phyloP scores from a whole-genome alignment of 2,888 invertebrate species.

The Macrosoma leucophasiata region DNA sequence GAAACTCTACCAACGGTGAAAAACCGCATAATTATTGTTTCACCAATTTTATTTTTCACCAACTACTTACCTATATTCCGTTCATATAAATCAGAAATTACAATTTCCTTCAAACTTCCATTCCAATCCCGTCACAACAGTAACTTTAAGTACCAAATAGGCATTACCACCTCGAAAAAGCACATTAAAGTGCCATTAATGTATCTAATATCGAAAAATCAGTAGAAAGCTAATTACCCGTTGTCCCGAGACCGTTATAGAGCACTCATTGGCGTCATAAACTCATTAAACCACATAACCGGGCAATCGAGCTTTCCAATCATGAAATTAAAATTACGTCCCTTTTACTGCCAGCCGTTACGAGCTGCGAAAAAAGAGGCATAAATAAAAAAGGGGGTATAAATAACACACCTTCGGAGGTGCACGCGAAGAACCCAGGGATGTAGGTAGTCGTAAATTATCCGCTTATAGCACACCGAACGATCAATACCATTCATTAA shows the following conservation, averaged over 20 bases:
- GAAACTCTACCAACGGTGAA: no score
- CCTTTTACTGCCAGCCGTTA: constrained; percentile 70
- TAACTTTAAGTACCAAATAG: no score
- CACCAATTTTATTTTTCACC: no score
- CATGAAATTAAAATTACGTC: constrained; percentile 75
- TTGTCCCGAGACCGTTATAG: constrained; percentile 57
- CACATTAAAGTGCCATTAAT: no score
- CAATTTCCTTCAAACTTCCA: no score
- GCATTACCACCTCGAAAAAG: no score
- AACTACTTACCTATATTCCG: no score
- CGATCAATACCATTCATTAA: constrained; percentile 73
- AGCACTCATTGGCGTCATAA: constrained; percentile 58
- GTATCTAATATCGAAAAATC: no score
- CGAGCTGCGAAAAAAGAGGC: constrained; percentile 76
- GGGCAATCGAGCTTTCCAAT: constrained; percentile 74
- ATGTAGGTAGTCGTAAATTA: constrained; percentile 62
- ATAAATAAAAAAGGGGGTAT: constrained; percentile 73
- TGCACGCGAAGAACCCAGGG: constrained; percentile 59
- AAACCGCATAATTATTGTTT: no score
- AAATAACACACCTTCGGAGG: constrained; percentile 72
- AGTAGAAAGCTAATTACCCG: constrained; percentile 19
- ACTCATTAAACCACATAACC: constrained; percentile 73
- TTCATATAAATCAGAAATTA: no score
- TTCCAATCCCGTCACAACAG: no score
- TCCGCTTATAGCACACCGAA: constrained; percentile 52